Base-by-base conservation (phyloP, 92 coral and sea anemone genomes). In the Porites evermanni region DNA sequence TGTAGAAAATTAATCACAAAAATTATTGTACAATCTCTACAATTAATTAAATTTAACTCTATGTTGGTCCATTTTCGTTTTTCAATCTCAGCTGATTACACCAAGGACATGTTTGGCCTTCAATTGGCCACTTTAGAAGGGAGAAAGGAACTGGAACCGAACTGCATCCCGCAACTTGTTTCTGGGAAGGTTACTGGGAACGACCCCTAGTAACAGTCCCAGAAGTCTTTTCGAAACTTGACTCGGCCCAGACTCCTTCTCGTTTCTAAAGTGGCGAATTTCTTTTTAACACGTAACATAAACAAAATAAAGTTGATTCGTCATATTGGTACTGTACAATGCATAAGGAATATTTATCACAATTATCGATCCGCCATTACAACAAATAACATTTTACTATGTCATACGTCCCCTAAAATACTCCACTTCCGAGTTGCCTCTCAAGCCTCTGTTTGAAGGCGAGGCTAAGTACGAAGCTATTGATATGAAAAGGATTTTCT, bases 1-100 rank as follows among this genome's bases (percentile, higher is more conserved):
- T 14, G 53, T 69, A 80, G 67, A 80, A 80, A 79, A 65, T 9
- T 69, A 69, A 80, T 68, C 84, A 77, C 80, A 69, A 68, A 38
- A n/a, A 59, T 78, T 3, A 68, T 80, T 80, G 52, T 29, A 16
- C 21, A 53, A 53, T 68, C 69, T 67, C 16, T 29, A 80, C 63
- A 80, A 24, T 80, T 24, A 68, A 50, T 52, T 19, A 50, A 23
- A 66, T 52, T 75, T 58, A 56, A 51, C 79, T 13, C 64, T 56
- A 56, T 4, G 18, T 19, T 56, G 18, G 6, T 29, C 21, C 53
- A 70, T 29, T 75, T 32, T 23, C 12, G 16, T 75, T 19, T 19
- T 70, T 8, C 14, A 1, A 7, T 21, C 38, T 65, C 20, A 18
- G 21, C 70, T 19, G 70, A 65, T 18, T 16, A 4, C n/a, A 17